phyloP scores from a whole-genome alignment of 2,888 invertebrate species.

The Drosophila pegasa region DNA sequence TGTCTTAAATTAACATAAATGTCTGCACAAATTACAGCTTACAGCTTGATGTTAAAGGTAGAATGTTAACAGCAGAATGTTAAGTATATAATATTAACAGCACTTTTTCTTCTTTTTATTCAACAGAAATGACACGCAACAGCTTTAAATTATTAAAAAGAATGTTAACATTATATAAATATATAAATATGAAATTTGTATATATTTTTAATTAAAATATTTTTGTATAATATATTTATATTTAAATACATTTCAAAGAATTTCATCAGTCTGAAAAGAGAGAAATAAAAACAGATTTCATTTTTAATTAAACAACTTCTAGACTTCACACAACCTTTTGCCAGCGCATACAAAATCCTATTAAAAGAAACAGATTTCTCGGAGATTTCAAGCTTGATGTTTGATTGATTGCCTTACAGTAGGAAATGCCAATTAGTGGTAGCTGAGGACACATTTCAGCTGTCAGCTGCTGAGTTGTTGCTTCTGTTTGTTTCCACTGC shows the following conservation, averaged over 20 bases:
- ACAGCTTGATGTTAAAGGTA: no score
- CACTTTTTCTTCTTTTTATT: not conserved
- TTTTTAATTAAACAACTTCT: not conserved
- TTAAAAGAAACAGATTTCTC: no score
- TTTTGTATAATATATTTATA: no score
- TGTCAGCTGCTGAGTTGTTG: slow-evolving; percentile 5
- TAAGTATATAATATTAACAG: not conserved
- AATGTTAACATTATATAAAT: no score
- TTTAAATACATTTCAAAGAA: no score
- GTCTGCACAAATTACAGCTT: no score
- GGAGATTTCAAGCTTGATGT: not conserved
- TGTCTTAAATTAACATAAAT: no score
- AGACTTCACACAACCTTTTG: not conserved
- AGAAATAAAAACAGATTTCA: not conserved
- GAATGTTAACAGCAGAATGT: not conserved
- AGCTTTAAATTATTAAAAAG: no score
- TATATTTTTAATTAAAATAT: no score
- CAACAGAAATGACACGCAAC: no score
- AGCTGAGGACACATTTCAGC: slow-evolving; percentile 22
- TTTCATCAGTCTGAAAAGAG: no score
- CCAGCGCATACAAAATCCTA: not conserved
- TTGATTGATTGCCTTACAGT: slow-evolving; percentile 37
- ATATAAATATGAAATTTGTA: no score
- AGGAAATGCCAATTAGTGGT: slow-evolving; percentile 55
- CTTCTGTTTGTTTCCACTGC: slow-evolving; percentile 10